Evolutionary conservation across 2,888 invertebrate species (phyloP), one percentile per base, ranked within the genome.

Genomic region (Nymphalis urticae): DNA sequence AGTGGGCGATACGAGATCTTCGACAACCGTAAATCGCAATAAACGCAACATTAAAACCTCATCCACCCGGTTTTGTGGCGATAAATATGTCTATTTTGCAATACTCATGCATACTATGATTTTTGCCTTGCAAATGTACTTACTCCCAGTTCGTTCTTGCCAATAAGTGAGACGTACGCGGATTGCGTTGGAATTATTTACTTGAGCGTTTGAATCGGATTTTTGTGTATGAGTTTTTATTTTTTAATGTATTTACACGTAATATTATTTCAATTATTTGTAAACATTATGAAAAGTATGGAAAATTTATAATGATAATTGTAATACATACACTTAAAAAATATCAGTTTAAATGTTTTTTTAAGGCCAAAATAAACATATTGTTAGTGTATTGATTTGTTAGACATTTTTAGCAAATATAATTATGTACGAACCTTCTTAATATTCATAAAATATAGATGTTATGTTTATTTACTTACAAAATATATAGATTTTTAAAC

Each of bases 11-110:
- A 83, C 84, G 77, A 75, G 80, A 78, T 78, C 76, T 75, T 76
- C 77, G 81, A 77, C 80, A 76, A 70, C 78, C 83, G 82, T 88
- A 87, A 89, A 86, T 87, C 79, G 83, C 80, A 81, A 85, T 85
- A 85, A 87, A 82, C 78, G 80, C 81, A 77, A 77, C 83, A 83
- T 85, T 86, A 82, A 82, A 85, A 75, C 76, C 79, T 77, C 78
- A 82, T 79, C 76, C 75, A 78, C 80, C 78, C 78, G 75, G 78
- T 77, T 79, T 66, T 68, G 73, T 72, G 69, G 73, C 72, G 72
- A 82, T 84, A 85, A 84, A 84, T 82, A 82, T 81, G 79, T 79
- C 80, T 75, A 76, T 76, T 79, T 78, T 70, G 79, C 76, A 79
- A 80, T 75, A 74, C 75, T 74, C 72, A 72, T 78, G 76, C 79